Conservation (phyloP, 37 sponge, comb jelly and placozoan genomes). For the Bolinopsis microptera region DNA sequence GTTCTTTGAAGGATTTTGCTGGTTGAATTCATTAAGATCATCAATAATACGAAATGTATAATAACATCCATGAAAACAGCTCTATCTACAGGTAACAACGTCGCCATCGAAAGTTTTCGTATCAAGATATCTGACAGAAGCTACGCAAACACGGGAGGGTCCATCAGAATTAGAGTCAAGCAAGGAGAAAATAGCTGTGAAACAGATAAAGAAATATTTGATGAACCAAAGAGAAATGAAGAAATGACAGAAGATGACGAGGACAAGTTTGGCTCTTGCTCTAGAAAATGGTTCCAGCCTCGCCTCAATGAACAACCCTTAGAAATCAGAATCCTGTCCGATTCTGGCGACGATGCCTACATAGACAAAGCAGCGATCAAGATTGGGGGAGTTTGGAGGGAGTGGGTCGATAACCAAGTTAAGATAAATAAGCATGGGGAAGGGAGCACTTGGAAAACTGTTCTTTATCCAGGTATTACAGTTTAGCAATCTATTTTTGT, state of each 20-base stretch:
- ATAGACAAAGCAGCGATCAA: neutral
- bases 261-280: neutral
- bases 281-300: neutral
- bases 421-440: neutral
- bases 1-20: no score
- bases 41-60: no score
- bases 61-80: no score
- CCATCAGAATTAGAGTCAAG: neutral
- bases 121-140: neutral
- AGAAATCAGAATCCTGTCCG: neutral
- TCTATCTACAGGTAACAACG: neutral
- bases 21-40: no score
- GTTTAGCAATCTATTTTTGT: no score
- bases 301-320: neutral
- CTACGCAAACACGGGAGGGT: neutral
- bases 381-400: neutral
- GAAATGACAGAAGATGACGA: neutral
- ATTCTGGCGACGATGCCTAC: neutral
- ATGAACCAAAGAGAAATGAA: neutral
- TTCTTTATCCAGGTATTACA: no score
- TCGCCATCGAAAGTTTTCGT: neutral
- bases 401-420: neutral
- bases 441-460: neutral
- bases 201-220: neutral
- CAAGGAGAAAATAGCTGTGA: neutral